A percentile compares a stretch with the other conserved stretches of the same genome.
Evolutionary conservation across 2,113 vertebrate species (phyloP).

Genomic region (Gallinago paraguaiae): DNA sequence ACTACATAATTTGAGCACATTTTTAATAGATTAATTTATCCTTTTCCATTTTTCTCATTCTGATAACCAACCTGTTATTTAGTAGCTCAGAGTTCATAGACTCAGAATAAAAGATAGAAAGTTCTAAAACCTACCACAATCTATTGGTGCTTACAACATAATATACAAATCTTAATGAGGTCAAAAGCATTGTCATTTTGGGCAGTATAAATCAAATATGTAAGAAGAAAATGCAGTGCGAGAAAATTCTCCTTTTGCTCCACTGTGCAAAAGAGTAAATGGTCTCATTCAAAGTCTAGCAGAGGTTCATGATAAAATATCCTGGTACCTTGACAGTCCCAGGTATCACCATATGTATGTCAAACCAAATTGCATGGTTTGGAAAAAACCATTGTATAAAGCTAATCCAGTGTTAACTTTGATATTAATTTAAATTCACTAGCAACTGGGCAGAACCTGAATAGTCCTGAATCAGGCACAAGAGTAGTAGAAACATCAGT

Average conservation of each 20-base stretch:
- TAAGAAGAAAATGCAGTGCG: background rate
- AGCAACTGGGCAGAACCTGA: background rate
- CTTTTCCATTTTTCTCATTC: background rate
- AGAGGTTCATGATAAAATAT: background rate
- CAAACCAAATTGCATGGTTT: background rate
- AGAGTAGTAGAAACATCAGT: background rate
- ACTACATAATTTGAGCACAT: background rate
- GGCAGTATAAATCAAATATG: background rate
- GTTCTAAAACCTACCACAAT: background rate
- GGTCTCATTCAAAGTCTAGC: background rate
- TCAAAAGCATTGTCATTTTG: background rate
- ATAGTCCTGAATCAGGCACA: background rate
- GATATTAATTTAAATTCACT: background rate
- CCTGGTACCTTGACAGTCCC: fast-evolving
- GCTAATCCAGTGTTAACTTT: background rate
- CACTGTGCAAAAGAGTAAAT: background rate
- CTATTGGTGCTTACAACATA: background rate
- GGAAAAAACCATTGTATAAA: background rate
- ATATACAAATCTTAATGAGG: background rate
- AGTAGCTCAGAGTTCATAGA: background rate
- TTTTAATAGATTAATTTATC: background rate
- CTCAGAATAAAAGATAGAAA: background rate
- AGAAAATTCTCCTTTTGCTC: background rate
- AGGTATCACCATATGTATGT: background rate
- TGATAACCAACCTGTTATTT: background rate